Conservation (phyloP, 1,140 invertebrate genomes). For the Euura lappo region DNA sequence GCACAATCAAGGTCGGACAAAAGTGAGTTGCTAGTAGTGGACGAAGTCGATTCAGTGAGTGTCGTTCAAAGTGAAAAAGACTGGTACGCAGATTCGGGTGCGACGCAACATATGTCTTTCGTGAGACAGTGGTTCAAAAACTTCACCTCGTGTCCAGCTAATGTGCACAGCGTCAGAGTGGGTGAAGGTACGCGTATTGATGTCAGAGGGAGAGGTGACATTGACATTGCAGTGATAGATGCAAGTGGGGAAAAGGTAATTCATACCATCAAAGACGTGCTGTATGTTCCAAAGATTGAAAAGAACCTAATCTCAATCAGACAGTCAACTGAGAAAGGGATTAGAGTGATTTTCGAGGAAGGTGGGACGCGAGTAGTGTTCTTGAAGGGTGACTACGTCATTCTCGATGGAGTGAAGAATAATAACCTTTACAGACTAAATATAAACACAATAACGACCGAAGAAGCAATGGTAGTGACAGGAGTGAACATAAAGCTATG, state of each 20-base stretch:
- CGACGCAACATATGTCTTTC: conserved; percentile 34
- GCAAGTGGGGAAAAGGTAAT: background rate
- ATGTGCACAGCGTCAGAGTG: conserved; percentile 13
- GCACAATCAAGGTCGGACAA: too few species aligned
- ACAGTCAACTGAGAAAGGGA: conserved; percentile 21
- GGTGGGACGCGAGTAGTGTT: too few species aligned
- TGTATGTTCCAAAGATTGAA: conserved; percentile 21
- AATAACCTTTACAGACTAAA: background rate
- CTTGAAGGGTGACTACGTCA: too few species aligned
- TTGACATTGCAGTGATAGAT: background rate
- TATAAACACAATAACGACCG: background rate
- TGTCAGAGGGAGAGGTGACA: conserved; percentile 20
- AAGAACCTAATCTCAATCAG: conserved; percentile 28
- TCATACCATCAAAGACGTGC: conserved; percentile 16
- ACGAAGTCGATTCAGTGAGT: too few species aligned
- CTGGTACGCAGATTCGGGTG: conserved; percentile 41
- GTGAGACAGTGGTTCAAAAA: conserved; percentile 19
- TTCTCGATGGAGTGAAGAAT: too few species aligned
- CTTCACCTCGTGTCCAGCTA: conserved; percentile 9
- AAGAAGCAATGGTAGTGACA: background rate
- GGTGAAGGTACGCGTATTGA: conserved; percentile 22
- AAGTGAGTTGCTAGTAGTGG: background rate
- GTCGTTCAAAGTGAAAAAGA: too few species aligned
- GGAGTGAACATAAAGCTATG: background rate
- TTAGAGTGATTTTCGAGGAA: conserved; percentile 13